These are phyloP conservation scores for Camponotus pennsylvanicus DNA, from an alignment of 1,140 invertebrate species.

Conservation along the genomic window DNA sequence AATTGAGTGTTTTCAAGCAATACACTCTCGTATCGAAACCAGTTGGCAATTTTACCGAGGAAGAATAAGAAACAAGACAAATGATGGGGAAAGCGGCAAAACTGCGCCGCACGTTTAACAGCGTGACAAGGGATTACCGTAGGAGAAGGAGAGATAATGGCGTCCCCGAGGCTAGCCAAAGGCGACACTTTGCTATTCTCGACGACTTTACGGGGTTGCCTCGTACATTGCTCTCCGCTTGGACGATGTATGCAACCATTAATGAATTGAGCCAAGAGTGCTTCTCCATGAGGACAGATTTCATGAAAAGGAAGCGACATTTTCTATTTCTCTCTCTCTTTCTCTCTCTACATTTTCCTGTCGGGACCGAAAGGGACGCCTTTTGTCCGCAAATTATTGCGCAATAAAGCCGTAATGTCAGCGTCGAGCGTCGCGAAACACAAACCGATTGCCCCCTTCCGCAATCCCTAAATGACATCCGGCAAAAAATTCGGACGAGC, in stretches of 20 bases:
- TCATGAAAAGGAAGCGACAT: neutral
- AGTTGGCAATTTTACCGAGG: slow-evolving; percentile 23
- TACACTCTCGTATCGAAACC: neutral
- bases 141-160: slow-evolving; percentile 56
- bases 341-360: slow-evolving; percentile 33
- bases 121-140: slow-evolving; percentile 43
- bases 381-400: slow-evolving; percentile 60
- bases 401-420: slow-evolving; percentile 53
- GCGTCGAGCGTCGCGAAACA: slow-evolving; percentile 31
- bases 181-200: slow-evolving; percentile 55
- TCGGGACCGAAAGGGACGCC: neutral
- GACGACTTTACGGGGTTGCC: slow-evolving; percentile 48
- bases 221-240: slow-evolving; percentile 35
- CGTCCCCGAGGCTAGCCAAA: slow-evolving; percentile 61
- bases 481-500: slow-evolving; percentile 12
- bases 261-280: slow-evolving; percentile 66
- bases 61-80: slow-evolving; percentile 37
- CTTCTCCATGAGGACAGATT: slow-evolving; percentile 2
- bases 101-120: slow-evolving; percentile 47
- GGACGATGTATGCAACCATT: slow-evolving; percentile 57
- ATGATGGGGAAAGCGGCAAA: slow-evolving; percentile 41
- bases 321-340: neutral
- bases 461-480: slow-evolving; percentile 4
- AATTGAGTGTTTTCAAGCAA: neutral
- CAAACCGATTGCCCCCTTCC: slow-evolving; percentile 13